phyloP scores from a whole-genome alignment of 2,797 vertebrate genomes.

The Harpagifer antarcticus region DNA sequence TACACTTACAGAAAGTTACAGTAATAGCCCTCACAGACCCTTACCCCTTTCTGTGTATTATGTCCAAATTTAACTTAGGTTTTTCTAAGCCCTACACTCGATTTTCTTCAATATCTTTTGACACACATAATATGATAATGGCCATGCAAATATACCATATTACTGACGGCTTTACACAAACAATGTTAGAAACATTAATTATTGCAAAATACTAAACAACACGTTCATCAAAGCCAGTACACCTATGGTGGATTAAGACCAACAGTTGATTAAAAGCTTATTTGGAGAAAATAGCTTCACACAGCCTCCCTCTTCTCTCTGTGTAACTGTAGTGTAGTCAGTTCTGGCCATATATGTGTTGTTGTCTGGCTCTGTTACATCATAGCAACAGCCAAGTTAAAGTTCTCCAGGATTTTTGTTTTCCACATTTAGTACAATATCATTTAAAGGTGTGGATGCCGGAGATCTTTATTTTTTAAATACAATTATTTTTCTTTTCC shows the following conservation, averaged over 20 bases:
- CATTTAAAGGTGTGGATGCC: not conserved
- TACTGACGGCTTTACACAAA: not conserved
- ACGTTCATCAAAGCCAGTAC: not conserved
- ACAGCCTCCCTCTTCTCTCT: not conserved
- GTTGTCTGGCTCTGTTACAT: too few relatives aligned
- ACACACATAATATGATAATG: too few relatives aligned
- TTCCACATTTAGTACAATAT: not conserved
- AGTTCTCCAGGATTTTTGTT: too few relatives aligned
- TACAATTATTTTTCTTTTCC: too few relatives aligned
- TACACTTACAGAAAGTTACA: not conserved
- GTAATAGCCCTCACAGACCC: not conserved
- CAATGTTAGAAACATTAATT: not conserved
- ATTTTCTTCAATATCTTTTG: too few relatives aligned
- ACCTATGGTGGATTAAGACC: not conserved
- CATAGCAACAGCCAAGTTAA: too few relatives aligned
- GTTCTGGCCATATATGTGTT: not conserved
- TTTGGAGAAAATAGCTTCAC: conserved; percentile 7
- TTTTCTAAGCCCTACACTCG: not conserved
- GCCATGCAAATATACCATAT: not conserved
- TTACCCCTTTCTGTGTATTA: not conserved
- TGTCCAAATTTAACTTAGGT: not conserved
- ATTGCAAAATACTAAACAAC: not conserved
- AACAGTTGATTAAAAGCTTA: not conserved
- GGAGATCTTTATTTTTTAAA: too few relatives aligned
- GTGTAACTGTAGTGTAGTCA: conserved; percentile 5